Evolutionary conservation across 64 coral and sea anemone species (phyloP), one percentile per base, ranked within the genome.

Genomic region (Pachyseris speciosa): DNA sequence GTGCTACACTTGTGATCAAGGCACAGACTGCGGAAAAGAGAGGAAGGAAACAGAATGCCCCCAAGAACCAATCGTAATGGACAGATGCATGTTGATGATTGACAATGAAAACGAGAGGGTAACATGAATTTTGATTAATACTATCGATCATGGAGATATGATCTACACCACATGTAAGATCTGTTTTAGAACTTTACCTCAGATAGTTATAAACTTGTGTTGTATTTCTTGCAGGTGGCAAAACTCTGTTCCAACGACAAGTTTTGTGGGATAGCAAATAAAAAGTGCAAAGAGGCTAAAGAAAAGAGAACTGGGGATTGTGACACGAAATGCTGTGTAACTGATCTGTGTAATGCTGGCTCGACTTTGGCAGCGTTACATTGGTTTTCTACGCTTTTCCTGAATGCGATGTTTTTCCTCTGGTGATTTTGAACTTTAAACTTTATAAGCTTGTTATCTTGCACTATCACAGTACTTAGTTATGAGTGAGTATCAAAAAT

Each of bases 301-400:
- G 45, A 76, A 50, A 27, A n/a, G 10, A 76, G 45, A 26, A 76
- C 73, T 76, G 73, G 73, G 44, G 44, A 76, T 76, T 76, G 73
- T 76, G 73, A 76, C 25, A 20, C 31, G 25, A 52, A 11, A 7
- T 76, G 73, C 28, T 76, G 73, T 52, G 15, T 25, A 76, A 19
- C 12, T 76, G 73, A 76, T 25, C 43, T 76, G 44, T 76, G 73
- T 50, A 76, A 76, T 76, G 43, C 73, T 49, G 44, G 43, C 73
- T 76, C 44, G 15, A 76, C 10, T 13, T 2, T 11, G 12, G 31
- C 44, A 10, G 13, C 24, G 6, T 51, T 50, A 26, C 28, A 5
- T 29, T 51, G 42, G 43, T 26, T 76, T 76, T 31, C 26, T 30
- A 22, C 1, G 39, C 7, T 74, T 6, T 44, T 50, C 25, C 4